Base-by-base conservation (phyloP, 2,888 invertebrate species). In the Acleris holmiana region DNA sequence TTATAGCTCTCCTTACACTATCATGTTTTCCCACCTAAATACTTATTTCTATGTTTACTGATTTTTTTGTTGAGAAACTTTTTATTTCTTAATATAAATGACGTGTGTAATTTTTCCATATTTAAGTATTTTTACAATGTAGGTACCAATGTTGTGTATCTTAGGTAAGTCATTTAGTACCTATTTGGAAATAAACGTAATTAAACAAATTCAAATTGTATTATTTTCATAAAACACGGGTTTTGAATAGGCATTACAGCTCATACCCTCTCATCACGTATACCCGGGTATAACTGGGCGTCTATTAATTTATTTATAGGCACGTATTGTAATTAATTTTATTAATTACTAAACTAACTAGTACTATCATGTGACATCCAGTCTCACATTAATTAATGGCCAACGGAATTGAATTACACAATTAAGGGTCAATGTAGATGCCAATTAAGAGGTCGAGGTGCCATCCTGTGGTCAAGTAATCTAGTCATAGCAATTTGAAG, bases 351-450 rank as follows among this genome's bases (percentile, higher is more conserved):
- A 10, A 40, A 19, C 15, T n/a, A 53, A 19, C 50, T 18, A 23
- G 21, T 48, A 19, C 35, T 48, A 54, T 41, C 53, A 48, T 41
- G 58, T 3, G 25, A 18, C n/a, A 29, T 23, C 53, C 53, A 41
- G 53, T 64, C 58, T 53, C 53, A 64, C 58, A 58, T 41, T 48
- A 64, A 64, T 64, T 64, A 64, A 48, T 46, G n/a, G 41, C 18
- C 48, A 18, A 65, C 46, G 19, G 25, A 57, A 66, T 47, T 53
- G 35, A 59, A 59, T 64, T 71, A 71, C 62, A 69, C 74, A 78
- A 80, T 74, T 71, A 63, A 70, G 72, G 89, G 89, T 89, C 84
- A 89, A 86, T 76, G 73, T 68, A 75, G 73, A 78, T 80, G 86
- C 84, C 84, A 86, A 85, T 84, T 85, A 80, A 81, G 73, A 61